Percentiles rank a stretch among this genome's conserved stretches.
These are phyloP conservation scores for Coboldia fuscipes DNA, from an alignment of 1,140 invertebrate species.

Conservation along the genomic window DNA sequence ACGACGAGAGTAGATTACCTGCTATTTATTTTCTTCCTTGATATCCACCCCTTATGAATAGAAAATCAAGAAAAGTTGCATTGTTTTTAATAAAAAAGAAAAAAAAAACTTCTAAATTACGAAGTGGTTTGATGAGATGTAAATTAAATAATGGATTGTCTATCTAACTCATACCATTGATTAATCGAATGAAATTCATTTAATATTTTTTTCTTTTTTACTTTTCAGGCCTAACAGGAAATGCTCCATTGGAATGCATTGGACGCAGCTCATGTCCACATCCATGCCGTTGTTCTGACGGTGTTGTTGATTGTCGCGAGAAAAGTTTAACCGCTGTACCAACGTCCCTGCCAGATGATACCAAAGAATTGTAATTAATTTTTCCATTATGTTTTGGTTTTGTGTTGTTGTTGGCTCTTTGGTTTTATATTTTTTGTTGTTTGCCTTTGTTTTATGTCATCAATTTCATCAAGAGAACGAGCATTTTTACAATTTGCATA, in stretches of 20 bases:
- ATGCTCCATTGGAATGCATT: slow-evolving; percentile 48
- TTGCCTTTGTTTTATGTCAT: background rate
- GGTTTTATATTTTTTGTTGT: background rate
- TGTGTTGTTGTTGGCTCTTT: background rate
- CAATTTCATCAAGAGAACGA: background rate
- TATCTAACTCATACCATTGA: no score
- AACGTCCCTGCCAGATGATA: slow-evolving; percentile 71
- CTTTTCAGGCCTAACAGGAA: slow-evolving; percentile 34
- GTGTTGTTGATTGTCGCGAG: slow-evolving; percentile 88
- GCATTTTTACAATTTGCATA: no score
- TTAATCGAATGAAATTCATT: no score
- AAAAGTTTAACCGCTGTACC: slow-evolving; percentile 78
- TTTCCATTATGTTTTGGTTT: background rate
- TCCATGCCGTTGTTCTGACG: slow-evolving; percentile 77
- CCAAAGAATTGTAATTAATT: slow-evolving; percentile 77
- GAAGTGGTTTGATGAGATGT: no score
- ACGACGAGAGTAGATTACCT: no score
- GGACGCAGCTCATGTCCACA: slow-evolving; percentile 74
- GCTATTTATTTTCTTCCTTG: no score
- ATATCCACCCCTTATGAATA: no score
- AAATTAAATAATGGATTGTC: no score
- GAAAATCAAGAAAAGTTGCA: no score
- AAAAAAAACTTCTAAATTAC: no score
- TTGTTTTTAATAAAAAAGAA: no score
- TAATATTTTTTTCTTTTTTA: no score